Conservation (phyloP, 2,797 vertebrate species). For the Enteromius argenteus region DNA sequence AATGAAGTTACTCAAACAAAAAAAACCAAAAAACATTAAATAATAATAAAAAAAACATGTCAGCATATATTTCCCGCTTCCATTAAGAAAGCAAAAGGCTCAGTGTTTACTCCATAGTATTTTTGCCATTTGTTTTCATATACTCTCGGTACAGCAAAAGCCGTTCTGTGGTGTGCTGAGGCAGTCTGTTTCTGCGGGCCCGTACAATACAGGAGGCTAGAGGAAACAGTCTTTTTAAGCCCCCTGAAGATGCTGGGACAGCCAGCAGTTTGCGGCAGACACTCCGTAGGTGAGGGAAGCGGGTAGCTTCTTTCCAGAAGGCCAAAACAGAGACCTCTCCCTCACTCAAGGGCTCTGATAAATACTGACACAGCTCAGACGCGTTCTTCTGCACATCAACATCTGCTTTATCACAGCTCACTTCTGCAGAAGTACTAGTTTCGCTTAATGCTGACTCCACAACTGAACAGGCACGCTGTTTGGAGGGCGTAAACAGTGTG, state of each 20-base stretch:
- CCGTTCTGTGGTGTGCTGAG: conserved; percentile 78
- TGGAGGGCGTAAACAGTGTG: conserved; percentile 69
- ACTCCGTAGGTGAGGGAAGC: conserved; percentile 72
- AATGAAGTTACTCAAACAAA: background rate
- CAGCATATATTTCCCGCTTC: background rate
- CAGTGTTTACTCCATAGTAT: background rate
- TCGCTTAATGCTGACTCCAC: conserved; percentile 63
- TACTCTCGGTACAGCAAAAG: conserved; percentile 78
- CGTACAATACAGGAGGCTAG: conserved; percentile 74
- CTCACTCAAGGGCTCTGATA: conserved; percentile 71
- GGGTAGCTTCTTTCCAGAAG: conserved; percentile 74
- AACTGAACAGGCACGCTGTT: conserved; percentile 64
- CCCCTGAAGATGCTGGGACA: conserved; percentile 76
- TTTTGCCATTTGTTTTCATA: conserved; percentile 61
- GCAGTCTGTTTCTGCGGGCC: conserved; percentile 75
- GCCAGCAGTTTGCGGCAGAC: conserved; percentile 75
- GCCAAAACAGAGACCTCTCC: conserved; percentile 58
- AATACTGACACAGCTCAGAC: conserved; percentile 73
- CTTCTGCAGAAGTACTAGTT: conserved; percentile 24
- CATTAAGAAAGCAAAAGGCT: background rate
- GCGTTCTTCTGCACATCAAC: conserved; percentile 50
- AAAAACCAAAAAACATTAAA: background rate
- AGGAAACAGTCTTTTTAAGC: conserved; percentile 78
- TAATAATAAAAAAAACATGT: background rate
- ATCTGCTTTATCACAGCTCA: conserved; percentile 42